phyloP scores from a whole-genome alignment of 2,113 vertebrate species.

The Corvus cornix region DNA sequence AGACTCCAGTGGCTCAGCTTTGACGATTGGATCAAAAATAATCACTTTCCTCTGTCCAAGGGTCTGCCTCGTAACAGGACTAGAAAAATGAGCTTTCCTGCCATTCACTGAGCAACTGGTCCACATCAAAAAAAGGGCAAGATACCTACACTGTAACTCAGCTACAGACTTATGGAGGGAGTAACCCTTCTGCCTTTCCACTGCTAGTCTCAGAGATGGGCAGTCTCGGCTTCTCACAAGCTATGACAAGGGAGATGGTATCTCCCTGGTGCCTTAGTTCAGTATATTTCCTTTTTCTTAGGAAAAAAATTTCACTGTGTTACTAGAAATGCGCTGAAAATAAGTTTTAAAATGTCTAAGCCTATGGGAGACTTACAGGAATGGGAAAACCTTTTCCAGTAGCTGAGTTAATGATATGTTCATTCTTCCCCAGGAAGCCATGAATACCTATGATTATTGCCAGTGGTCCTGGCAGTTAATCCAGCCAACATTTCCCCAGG shows the following conservation, averaged over 20 bases:
- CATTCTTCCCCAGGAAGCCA: background rate
- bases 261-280: background rate
- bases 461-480: conserved; percentile 9
- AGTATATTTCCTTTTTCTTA: background rate
- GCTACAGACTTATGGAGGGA: background rate
- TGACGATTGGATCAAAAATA: background rate
- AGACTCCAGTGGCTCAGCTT: background rate
- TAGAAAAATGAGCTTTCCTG: background rate
- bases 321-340: background rate
- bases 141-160: background rate
- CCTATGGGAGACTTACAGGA: background rate
- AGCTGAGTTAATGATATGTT: background rate
- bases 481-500: background rate
- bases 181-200: background rate
- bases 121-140: background rate
- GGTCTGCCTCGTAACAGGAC: background rate
- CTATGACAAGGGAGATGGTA: background rate
- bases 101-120: background rate
- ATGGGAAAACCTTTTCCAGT: background rate
- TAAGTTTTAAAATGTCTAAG: background rate
- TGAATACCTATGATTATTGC: background rate
- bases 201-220: background rate
- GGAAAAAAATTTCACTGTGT: background rate
- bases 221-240: background rate
- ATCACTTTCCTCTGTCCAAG: background rate